Percentiles rank a stretch among this genome's conserved stretches.
These are phyloP conservation scores for Cynopterus brachyotis DNA, from an alignment of 2,113 vertebrate species.

Conservation along the genomic window DNA sequence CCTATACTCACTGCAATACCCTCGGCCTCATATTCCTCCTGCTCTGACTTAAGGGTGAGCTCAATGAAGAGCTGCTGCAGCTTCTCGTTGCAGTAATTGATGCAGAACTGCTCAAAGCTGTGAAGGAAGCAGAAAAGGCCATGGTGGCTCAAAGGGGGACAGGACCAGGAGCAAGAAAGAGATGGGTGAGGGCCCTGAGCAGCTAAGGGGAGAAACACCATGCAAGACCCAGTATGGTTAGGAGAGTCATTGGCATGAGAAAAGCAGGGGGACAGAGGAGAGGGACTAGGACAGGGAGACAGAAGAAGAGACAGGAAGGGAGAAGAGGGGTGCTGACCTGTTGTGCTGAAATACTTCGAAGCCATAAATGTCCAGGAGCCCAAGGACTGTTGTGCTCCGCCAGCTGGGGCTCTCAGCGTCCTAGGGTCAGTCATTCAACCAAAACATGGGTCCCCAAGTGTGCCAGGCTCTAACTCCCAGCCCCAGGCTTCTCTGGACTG, in stretches of 20 bases:
- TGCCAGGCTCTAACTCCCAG: not conserved
- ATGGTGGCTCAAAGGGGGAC: not conserved
- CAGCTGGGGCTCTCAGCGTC: conserved; percentile 88
- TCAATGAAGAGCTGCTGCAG: conserved; percentile 99
- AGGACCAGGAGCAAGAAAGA: not conserved
- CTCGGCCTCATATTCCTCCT: conserved; percentile 97
- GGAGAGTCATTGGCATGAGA: not conserved
- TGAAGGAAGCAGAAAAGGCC: not conserved
- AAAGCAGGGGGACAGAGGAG: not conserved
- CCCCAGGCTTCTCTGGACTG: not conserved
- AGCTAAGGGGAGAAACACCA: not conserved
- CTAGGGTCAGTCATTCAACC: conserved; percentile 77
- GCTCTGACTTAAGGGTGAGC: conserved; percentile 96
- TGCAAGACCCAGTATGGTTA: not conserved
- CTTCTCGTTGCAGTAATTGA: conserved; percentile 99
- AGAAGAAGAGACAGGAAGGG: not conserved
- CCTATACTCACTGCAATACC: conserved; percentile 92
- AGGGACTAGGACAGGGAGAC: rapidly evolving
- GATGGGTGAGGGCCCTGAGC: rapidly evolving
- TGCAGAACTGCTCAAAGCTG: conserved; percentile 99
- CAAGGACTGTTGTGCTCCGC: conserved; percentile 92
- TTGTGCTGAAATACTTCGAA: conserved; percentile 99
- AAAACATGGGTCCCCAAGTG: not conserved
- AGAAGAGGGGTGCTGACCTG: conserved; percentile 83
- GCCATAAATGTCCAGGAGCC: conserved; percentile 97